Evolutionary conservation across 2,888 invertebrate species (phyloP), one percentile per base, ranked within the genome.

Genomic region (Phytoseiulus persimilis): DNA sequence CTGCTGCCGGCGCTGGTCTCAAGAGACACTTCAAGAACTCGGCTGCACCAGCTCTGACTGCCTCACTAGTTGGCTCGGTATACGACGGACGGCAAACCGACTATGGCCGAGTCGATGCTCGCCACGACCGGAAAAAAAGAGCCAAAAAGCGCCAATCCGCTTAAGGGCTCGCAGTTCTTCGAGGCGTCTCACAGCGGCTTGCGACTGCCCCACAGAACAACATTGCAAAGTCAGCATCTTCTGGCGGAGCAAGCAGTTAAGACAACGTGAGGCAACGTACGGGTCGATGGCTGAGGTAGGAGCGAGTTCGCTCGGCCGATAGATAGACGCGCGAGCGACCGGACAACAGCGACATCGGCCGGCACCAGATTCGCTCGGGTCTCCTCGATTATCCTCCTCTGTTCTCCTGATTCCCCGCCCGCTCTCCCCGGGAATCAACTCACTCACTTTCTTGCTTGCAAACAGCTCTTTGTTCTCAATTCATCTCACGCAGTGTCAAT

Each of bases 71-170:
- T 65, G 65, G 65, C 65, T 65, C 65, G 65, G 9, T 65, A 65
- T 65, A 65, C 65, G 46, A 14, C 46, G 46, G 6, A 46, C 14
- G 18, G 65, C 65, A 65, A 14, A 28, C 65, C 18, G 65, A 65
- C 65, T 65, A 65, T 3, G 23, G 9, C 65, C 65, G 65, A 65
- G 65, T 18, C 65, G 65, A 65, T 65, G 65, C 65, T 65, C 18
- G 65, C 65, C 9, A 65, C 65, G 65, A 65, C 9, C 28, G 65
- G 65, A 65, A 23, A 2, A 65, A 65, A 65, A 28, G 65, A 65
- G 65, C 65, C 65, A 65, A 65, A 65, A 65, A 65, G 65, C 65
- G 65, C 65, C 65, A 65, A 65, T 65, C 65, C 65, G 65, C 65
- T 65, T 65, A 65, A 65, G 65, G 65, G 65, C 65, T 65, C 28